phyloP scores from a whole-genome alignment of 2,888 invertebrate species.

The Meloe dianella region DNA sequence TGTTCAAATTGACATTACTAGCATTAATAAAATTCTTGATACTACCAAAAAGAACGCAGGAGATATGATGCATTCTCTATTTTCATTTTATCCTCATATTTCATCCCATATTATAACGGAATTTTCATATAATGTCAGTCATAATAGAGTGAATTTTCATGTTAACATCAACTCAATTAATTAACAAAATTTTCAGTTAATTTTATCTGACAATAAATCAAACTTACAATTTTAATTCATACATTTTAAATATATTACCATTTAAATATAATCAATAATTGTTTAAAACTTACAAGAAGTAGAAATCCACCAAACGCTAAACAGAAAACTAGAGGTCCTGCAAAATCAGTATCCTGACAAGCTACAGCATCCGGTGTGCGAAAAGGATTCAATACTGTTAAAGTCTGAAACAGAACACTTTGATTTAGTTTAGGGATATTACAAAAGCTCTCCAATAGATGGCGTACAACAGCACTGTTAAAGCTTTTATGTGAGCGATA shows the following conservation, averaged over 20 bases:
- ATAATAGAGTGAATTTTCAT: slow-evolving; percentile 5
- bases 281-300: slow-evolving; percentile 57
- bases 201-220: neutral
- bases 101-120: neutral
- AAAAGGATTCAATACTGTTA: slow-evolving; percentile 75
- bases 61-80: neutral
- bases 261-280: slow-evolving; percentile 4
- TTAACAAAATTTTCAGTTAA: neutral
- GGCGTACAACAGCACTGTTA: slow-evolving; percentile 5
- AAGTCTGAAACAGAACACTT: slow-evolving; percentile 59
- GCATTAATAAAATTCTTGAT: slow-evolving; percentile 31
- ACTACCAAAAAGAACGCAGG: neutral
- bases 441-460: slow-evolving; percentile 15
- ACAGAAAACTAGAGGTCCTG: slow-evolving; percentile 79
- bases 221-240: neutral
- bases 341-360: slow-evolving; percentile 73
- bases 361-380: slow-evolving; percentile 65
- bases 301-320: slow-evolving; percentile 71
- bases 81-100: neutral
- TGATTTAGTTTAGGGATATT: neutral
- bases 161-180: neutral
- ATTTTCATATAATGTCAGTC: neutral
- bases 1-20: slow-evolving; percentile 28
- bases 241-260: neutral
- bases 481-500: neutral